These are phyloP conservation scores for Hiodon alosoides DNA, from an alignment of 2,113 vertebrate genomes.

Conservation along the genomic window DNA sequence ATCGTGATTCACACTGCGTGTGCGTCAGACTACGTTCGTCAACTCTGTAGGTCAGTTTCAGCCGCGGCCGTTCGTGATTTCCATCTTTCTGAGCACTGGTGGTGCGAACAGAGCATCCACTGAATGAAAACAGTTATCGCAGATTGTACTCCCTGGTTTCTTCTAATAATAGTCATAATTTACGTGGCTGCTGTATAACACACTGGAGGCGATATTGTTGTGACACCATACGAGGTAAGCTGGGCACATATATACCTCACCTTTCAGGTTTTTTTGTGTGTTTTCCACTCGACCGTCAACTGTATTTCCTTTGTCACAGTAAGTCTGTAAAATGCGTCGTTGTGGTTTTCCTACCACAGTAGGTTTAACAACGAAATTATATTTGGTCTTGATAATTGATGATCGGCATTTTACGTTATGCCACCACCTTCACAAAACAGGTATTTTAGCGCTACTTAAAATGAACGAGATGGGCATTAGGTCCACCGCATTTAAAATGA, in stretches of 20 bases:
- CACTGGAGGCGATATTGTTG: neutral
- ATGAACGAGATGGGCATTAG: too few species aligned
- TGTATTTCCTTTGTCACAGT: neutral
- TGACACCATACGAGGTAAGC: conserved; percentile 2
- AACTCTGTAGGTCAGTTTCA: conserved; percentile 36
- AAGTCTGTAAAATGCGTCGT: neutral
- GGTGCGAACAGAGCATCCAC: neutral
- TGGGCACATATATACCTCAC: neutral
- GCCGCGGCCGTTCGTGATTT: conserved; percentile 33
- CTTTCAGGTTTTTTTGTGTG: neutral
- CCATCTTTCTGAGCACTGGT: conserved; percentile 35
- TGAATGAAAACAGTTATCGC: neutral
- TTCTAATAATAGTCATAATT: neutral
- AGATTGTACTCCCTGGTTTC: neutral
- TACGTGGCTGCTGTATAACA: neutral
- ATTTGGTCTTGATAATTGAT: neutral
- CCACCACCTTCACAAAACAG: neutral
- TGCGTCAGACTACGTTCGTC: conserved; percentile 59
- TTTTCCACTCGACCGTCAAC: neutral
- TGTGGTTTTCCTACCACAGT: conserved; percentile 37
- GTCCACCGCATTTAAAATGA: too few species aligned
- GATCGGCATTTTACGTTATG: neutral
- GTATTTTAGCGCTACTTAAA: neutral
- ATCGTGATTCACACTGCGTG: conserved; percentile 37
- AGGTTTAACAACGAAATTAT: conserved; percentile 37